These are phyloP conservation scores for Agonopterix arenella DNA, from an alignment of 2,888 invertebrate genomes.

Conservation along the genomic window DNA sequence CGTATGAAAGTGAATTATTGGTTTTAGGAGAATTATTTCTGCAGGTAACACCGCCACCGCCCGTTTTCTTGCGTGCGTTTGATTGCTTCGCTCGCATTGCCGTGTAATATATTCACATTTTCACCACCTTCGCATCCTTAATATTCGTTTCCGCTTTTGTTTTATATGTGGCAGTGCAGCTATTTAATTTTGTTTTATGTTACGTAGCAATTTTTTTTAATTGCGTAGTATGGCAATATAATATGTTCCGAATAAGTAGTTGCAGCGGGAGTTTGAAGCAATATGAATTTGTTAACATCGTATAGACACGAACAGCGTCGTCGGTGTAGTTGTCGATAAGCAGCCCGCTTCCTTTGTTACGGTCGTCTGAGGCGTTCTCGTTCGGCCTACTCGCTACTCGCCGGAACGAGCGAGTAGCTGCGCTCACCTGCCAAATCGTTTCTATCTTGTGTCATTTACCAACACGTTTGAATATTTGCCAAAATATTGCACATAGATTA, in stretches of 20 bases:
- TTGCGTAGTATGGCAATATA: constrained; percentile 1
- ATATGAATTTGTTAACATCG: no score
- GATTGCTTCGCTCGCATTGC: constrained; percentile 58
- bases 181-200: constrained; percentile 10
- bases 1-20: constrained; percentile 67
- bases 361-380: constrained; percentile 14
- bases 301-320: no score
- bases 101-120: constrained; percentile 73
- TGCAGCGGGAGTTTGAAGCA: no score
- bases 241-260: no score
- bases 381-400: constrained; percentile 16
- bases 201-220: constrained; percentile 7
- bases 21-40: constrained; percentile 58
- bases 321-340: constrained; percentile 21
- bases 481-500: constrained; percentile 33
- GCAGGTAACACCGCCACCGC: constrained; percentile 38
- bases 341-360: constrained; percentile 25
- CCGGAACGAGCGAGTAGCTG: constrained; percentile 26
- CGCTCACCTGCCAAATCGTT: constrained; percentile 38
- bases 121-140: constrained; percentile 68
- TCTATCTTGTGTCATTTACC: constrained; percentile 39
- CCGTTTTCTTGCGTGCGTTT: constrained; percentile 68
- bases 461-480: constrained; percentile 35
- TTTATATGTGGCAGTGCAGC: constrained; percentile 23
- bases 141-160: constrained; percentile 54